These are phyloP conservation scores for Halesus radiatus DNA, from an alignment of 1,140 invertebrate genomes.

Conservation along the genomic window DNA sequence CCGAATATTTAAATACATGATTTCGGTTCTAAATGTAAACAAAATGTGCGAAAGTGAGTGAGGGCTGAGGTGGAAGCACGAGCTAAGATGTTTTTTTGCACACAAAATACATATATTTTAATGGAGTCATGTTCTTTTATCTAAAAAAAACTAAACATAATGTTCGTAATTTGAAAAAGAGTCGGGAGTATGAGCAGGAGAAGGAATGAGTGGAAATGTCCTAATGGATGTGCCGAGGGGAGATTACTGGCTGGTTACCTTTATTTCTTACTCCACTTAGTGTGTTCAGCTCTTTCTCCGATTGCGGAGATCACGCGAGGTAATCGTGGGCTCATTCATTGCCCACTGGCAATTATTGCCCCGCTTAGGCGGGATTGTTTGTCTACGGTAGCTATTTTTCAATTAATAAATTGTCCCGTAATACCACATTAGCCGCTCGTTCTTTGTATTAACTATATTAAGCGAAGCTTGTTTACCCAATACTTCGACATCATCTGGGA, in stretches of 20 bases:
- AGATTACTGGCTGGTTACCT: background rate
- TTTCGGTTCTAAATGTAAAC: too few species aligned
- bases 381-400: background rate
- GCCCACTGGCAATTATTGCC: conserved; percentile 14
- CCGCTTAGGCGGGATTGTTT: background rate
- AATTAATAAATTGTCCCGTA: background rate
- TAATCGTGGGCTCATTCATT: conserved; percentile 11
- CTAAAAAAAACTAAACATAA: too few species aligned
- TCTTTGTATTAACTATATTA: too few species aligned
- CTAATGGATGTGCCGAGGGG: background rate
- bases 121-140: too few species aligned
- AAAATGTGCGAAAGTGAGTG: too few species aligned
- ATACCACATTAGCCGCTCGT: background rate
- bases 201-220: background rate
- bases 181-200: too few species aligned
- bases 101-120: too few species aligned
- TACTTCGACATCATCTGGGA: background rate
- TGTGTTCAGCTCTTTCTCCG: background rate
- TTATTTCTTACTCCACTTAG: conserved; percentile 15
- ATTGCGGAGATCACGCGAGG: conserved; percentile 26
- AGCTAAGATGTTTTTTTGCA: too few species aligned
- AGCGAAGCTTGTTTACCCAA: background rate
- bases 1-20: too few species aligned
- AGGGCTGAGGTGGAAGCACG: too few species aligned
- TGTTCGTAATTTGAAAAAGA: too few species aligned